Percentiles rank a stretch among this genome's conserved stretches.
Evolutionary conservation across 2,888 invertebrate species (phyloP).

Genomic region (Rhodophaea formosa): DNA sequence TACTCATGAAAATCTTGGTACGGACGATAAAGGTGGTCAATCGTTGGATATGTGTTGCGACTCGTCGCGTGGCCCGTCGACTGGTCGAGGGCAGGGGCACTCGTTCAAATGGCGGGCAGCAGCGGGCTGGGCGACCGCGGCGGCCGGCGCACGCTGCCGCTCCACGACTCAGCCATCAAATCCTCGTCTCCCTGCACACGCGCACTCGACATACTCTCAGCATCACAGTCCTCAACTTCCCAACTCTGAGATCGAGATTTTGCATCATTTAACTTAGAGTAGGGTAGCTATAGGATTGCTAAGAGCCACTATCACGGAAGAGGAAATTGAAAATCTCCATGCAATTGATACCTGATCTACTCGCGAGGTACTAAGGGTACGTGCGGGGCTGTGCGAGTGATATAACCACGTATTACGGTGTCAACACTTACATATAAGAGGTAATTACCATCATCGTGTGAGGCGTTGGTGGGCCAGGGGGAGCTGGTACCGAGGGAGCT

Average conservation of each 20-base stretch:
- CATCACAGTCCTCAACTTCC: conserved; percentile 79
- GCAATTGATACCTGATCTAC: conserved; percentile 58
- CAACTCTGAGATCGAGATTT: conserved; percentile 79
- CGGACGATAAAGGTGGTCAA: conserved; percentile 39
- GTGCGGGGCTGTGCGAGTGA: conserved; percentile 75
- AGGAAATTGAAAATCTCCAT: conserved; percentile 33
- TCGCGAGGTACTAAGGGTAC: conserved; percentile 41
- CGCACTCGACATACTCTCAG: conserved; percentile 81
- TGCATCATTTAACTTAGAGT: conserved; percentile 67
- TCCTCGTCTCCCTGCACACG: conserved; percentile 83
- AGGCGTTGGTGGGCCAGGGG: conserved; percentile 66
- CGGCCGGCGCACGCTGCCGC: conserved; percentile 66
- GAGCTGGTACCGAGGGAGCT: conserved; percentile 60
- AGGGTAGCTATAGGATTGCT: conserved; percentile 49
- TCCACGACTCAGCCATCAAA: conserved; percentile 82
- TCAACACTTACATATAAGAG: conserved; percentile 81
- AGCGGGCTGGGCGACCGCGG: conserved; percentile 73
- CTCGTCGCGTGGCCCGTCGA: conserved; percentile 24
- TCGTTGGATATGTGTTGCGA: conserved; percentile 47
- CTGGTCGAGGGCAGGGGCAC: conserved; percentile 17
- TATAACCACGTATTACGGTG: conserved; percentile 79
- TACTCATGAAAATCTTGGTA: conserved; percentile 35
- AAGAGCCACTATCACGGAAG: conserved; percentile 45
- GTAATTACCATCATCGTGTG: conserved; percentile 82
- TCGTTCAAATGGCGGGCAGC: conserved; percentile 65